Evolutionary conservation across 2,888 invertebrate species (phyloP), one percentile per base, ranked within the genome.

Genomic region (Peribatodes rhomboidaria): DNA sequence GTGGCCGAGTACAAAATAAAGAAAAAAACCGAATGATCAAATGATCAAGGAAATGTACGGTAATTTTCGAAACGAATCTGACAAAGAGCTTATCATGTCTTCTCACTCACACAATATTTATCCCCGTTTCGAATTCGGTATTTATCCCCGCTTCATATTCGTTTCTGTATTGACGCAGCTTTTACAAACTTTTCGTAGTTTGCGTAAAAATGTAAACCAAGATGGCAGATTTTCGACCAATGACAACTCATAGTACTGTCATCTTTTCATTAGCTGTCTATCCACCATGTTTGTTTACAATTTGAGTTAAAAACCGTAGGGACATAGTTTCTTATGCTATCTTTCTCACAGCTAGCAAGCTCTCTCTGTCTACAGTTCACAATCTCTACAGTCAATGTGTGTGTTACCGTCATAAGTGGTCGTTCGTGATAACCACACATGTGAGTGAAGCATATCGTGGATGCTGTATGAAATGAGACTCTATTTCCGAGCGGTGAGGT

Each of bases 401-500:
- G 47, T 55, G 39, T 41, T 49, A 49, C 22, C 44, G 35, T 16
- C 31, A 14, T 27, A 22, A 11, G 39, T 14, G 39, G 41, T 18
- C n/a, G 52, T 37, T n/a, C 35, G 10, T 9, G 10, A 16, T 8
- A 37, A 33, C 41, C 14, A 37, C 35, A 18, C 37, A 42, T 52
- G 42, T 22, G 31, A 39, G 53, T 46, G 14, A 61, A 35, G 47
- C 27, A 37, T 41, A 20, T 46, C 8, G 27, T 14, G 13, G 57
- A 47, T 41, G 57, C 49, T 54, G 37, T 7, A 65, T 64, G 57
- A 65, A 66, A 69, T 68, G 61, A 41, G 50, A 57, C 49, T 67
- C 41, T 66, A 68, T 63, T 44, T 31, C n/a, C 55, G 54, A 20
- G 49, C 14, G 61, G 22, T 66, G 70, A 62, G 57, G 61, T 61